A percentile compares a stretch with the other conserved stretches of the same genome.
These are phyloP conservation scores for Pogonocichla stellata DNA, from an alignment of 2,113 vertebrate species.

Conservation along the genomic window DNA sequence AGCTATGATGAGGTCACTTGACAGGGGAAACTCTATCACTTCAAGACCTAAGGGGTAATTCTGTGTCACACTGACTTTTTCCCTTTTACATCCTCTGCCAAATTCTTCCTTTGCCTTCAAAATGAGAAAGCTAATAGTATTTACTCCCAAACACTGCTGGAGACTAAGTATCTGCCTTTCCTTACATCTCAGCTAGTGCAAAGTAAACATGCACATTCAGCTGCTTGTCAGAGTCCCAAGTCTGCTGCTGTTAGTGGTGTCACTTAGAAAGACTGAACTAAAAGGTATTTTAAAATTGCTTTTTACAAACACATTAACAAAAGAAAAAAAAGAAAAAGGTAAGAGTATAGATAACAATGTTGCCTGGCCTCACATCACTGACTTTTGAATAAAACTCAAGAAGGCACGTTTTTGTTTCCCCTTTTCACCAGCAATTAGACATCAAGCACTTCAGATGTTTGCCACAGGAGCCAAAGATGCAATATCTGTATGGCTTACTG, in stretches of 20 bases:
- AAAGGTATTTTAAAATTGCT: neutral
- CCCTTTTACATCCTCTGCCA: neutral
- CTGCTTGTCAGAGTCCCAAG: neutral
- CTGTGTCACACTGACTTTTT: neutral
- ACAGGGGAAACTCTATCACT: neutral
- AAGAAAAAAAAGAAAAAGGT: neutral
- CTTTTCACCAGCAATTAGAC: neutral
- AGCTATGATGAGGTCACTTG: neutral
- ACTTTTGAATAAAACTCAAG: neutral
- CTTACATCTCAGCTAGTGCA: neutral
- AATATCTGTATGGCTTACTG: neutral
- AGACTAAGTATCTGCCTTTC: neutral
- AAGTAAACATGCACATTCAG: neutral
- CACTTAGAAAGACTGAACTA: neutral
- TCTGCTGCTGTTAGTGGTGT: rapidly evolving
- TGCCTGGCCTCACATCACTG: neutral
- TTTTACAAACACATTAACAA: neutral
- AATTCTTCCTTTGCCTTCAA: neutral
- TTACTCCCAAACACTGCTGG: neutral
- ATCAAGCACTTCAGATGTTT: neutral
- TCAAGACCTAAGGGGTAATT: neutral
- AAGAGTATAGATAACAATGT: no score
- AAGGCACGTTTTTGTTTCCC: neutral
- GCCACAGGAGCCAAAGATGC: rapidly evolving
- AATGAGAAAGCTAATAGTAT: neutral